Evolutionary conservation across 1,140 invertebrate species (phyloP).

Genomic region (Hesperophylax magnus): DNA sequence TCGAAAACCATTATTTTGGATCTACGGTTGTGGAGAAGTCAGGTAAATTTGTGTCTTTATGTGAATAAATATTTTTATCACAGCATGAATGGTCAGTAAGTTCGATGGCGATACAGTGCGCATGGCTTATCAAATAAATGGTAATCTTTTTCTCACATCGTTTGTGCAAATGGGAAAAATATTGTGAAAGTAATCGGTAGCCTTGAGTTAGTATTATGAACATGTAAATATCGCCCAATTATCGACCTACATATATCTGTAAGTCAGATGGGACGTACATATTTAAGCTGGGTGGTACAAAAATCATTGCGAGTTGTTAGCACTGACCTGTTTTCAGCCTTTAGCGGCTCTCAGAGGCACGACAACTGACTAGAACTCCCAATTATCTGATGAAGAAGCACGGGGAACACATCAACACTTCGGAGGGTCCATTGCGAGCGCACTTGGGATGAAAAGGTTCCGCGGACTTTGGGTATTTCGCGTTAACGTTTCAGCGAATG

Average conservation of each 20-base stretch:
- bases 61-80: background rate
- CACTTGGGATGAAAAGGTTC: background rate
- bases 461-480: slow-evolving; percentile 7
- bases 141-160: background rate
- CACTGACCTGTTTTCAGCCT: slow-evolving; percentile 25
- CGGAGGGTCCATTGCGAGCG: background rate
- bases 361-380: background rate
- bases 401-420: slow-evolving; percentile 34
- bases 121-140: background rate
- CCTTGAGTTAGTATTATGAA: background rate
- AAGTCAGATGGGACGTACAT: too few species aligned
- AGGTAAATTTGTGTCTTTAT: background rate
- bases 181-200: background rate
- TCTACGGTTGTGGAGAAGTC: background rate
- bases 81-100: background rate
- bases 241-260: background rate
- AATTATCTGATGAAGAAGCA: background rate
- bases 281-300: background rate
- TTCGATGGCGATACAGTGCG: background rate
- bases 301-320: slow-evolving; percentile 9
- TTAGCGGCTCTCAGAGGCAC: background rate
- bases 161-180: background rate
- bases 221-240: background rate
- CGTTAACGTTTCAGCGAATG: slow-evolving; percentile 22
- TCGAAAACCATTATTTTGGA: background rate